Base-by-base conservation (phyloP, 1,140 invertebrate species). In the Holotrichia oblita region DNA sequence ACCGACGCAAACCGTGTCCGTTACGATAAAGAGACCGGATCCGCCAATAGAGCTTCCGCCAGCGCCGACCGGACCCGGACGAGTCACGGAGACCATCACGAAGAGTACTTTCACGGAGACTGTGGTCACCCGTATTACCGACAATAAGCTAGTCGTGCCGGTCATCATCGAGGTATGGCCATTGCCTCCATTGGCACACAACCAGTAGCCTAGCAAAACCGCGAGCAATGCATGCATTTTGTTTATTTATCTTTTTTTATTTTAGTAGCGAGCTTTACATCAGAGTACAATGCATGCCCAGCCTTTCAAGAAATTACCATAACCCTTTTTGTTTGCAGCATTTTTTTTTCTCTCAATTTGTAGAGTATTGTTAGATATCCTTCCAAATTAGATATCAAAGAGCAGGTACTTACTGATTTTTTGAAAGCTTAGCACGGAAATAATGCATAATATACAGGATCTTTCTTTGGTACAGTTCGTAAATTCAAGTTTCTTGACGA, bases 101-200 rank as follows among this genome's bases (percentile, higher is more conserved):
- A 97, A 96, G 91, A 96, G 95, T 85, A 97, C 95, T 77, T 94
- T 96, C 88, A 97, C 96, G 82, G 96, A 97, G 90, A 97, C 96
- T 69, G 95, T 96, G 81, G 95, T 97, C 86, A 97, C 96, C 80
- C 90, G 96, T 82, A 92, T 97, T 87, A 98, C 96, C 80, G 94
- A 97, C 88, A 98, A 98, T 91, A 91, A 94, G 85, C 90, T 95
- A 88, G 90, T 93, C 83, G 91, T 91, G 85, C 94, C 95, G 83
- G 90, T 96, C 83, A 93, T 96, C 87, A 93, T 94, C 85, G 95
- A 97, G 95, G 96, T 97, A 91, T 81, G 85, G 78, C 77, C 40
- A 44, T 42, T 69, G 61, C 20, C 22, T 24, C 61, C 61, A 24
- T 69, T 69, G 61, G 61, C 27, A 9, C 61, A 24, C 61, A 69